These are phyloP conservation scores for Illadopsis cleaveri DNA, from an alignment of 2,113 vertebrate genomes.

Conservation along the genomic window DNA sequence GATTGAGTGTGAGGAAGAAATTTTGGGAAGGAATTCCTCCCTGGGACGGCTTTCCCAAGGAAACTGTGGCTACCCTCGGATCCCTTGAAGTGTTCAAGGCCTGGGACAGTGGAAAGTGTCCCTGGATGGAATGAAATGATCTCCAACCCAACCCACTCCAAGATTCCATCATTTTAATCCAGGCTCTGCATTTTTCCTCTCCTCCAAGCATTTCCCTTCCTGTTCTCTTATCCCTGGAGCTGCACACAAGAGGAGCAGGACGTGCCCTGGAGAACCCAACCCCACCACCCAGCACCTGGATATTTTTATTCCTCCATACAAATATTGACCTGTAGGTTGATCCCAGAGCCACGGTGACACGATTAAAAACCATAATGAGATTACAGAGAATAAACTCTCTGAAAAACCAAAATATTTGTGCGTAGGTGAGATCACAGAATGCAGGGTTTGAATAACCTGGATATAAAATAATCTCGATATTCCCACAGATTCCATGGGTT, in stretches of 20 bases:
- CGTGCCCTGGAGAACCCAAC: background rate
- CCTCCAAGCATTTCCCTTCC: background rate
- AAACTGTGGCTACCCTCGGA: background rate
- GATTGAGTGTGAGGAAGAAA: background rate
- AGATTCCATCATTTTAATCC: accelerated
- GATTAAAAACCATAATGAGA: background rate
- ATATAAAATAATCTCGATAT: accelerated
- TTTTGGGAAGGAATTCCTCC: background rate
- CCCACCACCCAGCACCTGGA: background rate
- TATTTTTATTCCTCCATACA: background rate
- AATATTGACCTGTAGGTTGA: background rate
- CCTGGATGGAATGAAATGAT: background rate
- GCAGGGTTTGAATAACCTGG: background rate
- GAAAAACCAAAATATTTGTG: background rate
- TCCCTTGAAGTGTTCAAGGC: background rate
- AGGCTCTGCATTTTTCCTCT: background rate
- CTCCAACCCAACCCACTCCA: background rate
- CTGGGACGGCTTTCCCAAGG: background rate
- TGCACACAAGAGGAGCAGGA: background rate
- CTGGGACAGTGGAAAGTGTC: background rate
- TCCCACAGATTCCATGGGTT: accelerated
- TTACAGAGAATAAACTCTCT: background rate
- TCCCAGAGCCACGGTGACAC: background rate
- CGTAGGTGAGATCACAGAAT: background rate
- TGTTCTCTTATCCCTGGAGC: background rate